phyloP scores from a whole-genome alignment of 1,140 invertebrate genomes.

The Drosophila punjabiensis region DNA sequence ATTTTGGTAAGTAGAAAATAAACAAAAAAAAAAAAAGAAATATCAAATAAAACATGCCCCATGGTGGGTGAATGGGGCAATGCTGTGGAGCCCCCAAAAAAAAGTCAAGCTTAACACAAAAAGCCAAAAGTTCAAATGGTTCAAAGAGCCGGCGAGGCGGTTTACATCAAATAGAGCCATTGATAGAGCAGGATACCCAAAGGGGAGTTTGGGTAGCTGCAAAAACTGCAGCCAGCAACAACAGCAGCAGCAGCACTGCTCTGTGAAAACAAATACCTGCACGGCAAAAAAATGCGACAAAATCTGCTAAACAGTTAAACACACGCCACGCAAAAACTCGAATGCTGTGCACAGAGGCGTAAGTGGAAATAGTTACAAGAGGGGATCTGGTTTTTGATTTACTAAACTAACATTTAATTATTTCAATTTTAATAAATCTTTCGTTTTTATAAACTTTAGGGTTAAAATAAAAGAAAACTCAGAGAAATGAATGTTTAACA shows the following conservation, averaged over 20 bases:
- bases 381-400: neutral
- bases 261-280: slow-evolving; percentile 69
- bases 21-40: slow-evolving; percentile 19
- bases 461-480: too few relatives aligned
- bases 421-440: too few relatives aligned
- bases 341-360: slow-evolving; percentile 6
- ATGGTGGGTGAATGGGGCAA: slow-evolving; percentile 57
- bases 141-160: slow-evolving; percentile 56
- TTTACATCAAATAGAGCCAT: slow-evolving; percentile 78
- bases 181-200: slow-evolving; percentile 39
- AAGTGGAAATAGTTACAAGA: neutral
- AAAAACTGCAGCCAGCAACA: neutral
- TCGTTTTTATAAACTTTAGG: too few relatives aligned
- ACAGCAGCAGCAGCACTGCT: slow-evolving; percentile 1
- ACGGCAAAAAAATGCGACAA: slow-evolving; percentile 68
- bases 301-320: slow-evolving; percentile 69
- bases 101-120: slow-evolving; percentile 36
- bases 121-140: slow-evolving; percentile 79
- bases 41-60: slow-evolving; percentile 54
- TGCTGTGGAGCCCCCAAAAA: slow-evolving; percentile 5
- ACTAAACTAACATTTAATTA: too few relatives aligned
- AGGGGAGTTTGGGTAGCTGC: neutral
- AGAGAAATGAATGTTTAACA: neutral
- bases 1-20: slow-evolving; percentile 47
- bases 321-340: slow-evolving; percentile 38